Evolutionary conservation across 2,888 invertebrate genomes (phyloP), one percentile per base, ranked within the genome.

Genomic region (Diogma glabrata): DNA sequence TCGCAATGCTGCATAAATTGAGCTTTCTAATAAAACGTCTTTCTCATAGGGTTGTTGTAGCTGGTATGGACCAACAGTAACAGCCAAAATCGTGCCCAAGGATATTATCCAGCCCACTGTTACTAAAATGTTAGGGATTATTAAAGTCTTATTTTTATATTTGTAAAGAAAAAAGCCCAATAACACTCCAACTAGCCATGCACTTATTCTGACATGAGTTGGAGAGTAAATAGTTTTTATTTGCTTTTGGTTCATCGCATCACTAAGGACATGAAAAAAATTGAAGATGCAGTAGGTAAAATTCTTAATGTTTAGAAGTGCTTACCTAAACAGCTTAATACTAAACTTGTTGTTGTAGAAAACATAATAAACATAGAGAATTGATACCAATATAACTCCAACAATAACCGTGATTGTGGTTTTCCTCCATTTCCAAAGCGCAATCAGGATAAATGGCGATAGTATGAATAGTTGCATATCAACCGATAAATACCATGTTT

Each of bases 401-500:
- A 22, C 20, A 14, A 43, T 22, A 6, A 43, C 22, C 2, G 43
- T 20, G 6, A 43, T 7, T 47, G 4, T 62, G 28, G 40, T 63
- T 57, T 4, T 49, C 14, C 23, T 61, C 57, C 7, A 63, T 63
- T 47, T 59, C 53, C 69, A 70, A 20, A 77, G 57, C 1, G 75
- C 71, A 51, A 72, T 71, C 4, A 78, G 64, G 51, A 78, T 64
- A 2, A 78, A 55, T 2, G 78, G 78, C 2, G 78, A 74, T 12
- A 78, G 53, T 57, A 75, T 65, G 58, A 73, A 78, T 33, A 78
- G 60, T 59, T 79, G 78, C 57, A 75, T 77, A 57, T 79, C 78
- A 10, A 77, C 74, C 4, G 76, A 72, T 36, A 79, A 61, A 57
- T 77, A 78, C 78, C 79, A 79, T 0, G 75, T 70, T 57, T 76